phyloP scores from a whole-genome alignment of 2,797 vertebrate species.

The Coluber constrictor region DNA sequence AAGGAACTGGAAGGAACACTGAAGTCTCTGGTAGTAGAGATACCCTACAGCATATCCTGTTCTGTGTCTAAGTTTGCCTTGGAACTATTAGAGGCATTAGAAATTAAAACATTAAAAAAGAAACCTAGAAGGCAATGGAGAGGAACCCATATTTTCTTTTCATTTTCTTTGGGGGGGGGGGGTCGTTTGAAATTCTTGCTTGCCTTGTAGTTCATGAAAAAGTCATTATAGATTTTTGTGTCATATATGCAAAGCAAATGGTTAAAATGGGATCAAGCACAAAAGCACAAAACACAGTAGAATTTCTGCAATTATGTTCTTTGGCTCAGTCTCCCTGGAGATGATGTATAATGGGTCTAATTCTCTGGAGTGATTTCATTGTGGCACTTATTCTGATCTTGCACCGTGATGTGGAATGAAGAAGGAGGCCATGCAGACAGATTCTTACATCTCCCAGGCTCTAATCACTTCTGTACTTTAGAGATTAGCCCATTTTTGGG shows the following conservation, averaged over 20 bases:
- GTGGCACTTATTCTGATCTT: background rate
- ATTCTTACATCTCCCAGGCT: background rate
- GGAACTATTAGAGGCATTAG: conserved; percentile 60
- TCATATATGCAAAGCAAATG: conserved; percentile 6
- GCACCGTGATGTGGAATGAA: background rate
- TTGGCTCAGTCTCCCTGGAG: background rate
- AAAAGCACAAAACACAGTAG: background rate
- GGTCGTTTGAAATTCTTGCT: background rate
- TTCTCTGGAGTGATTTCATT: background rate
- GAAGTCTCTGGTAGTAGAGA: conserved; percentile 63
- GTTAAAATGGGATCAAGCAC: background rate
- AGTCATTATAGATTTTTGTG: conserved; percentile 20
- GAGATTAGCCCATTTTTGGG: background rate
- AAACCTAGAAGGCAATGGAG: conserved; percentile 19
- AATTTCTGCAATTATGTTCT: background rate
- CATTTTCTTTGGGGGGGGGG: background rate
- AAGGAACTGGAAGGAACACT: conserved; percentile 65
- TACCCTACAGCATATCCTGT: conserved; percentile 67
- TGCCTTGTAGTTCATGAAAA: conserved; percentile 29
- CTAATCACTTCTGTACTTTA: background rate
- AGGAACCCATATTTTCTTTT: conserved; percentile 29
- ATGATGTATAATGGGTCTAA: background rate
- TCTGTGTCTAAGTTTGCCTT: conserved; percentile 43
- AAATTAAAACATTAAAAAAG: conserved; percentile 49
- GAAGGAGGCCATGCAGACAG: background rate